These are phyloP conservation scores for Merops nubicus DNA, from an alignment of 2,113 vertebrate genomes.

Conservation along the genomic window DNA sequence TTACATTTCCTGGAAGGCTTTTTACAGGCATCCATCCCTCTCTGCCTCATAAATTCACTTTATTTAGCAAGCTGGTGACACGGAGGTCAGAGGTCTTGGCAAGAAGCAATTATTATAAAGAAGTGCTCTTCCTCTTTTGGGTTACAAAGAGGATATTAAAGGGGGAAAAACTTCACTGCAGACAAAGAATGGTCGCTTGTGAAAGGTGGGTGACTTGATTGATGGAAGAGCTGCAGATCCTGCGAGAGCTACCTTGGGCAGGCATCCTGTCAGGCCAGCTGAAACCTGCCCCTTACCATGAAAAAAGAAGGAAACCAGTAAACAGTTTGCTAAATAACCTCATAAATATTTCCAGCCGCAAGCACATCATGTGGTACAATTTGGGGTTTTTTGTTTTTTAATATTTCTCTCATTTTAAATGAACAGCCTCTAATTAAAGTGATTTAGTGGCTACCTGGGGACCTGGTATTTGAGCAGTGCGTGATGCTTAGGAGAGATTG, in stretches of 20 bases:
- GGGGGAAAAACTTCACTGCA: background rate
- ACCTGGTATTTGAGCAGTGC: constrained; percentile 67
- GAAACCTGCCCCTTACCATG: background rate
- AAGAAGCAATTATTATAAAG: constrained; percentile 48
- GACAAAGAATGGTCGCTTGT: background rate
- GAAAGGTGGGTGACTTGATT: background rate
- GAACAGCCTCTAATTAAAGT: constrained; percentile 76
- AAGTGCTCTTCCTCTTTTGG: background rate
- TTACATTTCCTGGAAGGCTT: constrained; percentile 62
- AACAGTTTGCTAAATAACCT: constrained; percentile 26
- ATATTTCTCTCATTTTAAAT: constrained; percentile 70
- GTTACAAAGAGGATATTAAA: constrained; percentile 23
- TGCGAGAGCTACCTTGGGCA: background rate
- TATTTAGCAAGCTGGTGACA: constrained; percentile 46
- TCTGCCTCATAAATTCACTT: constrained; percentile 67
- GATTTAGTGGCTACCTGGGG: constrained; percentile 76
- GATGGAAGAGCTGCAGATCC: background rate
- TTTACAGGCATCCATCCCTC: constrained; percentile 44
- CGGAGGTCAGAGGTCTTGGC: constrained; percentile 37
- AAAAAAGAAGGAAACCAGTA: background rate
- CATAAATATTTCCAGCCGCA: constrained; percentile 57
- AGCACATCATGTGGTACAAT: constrained; percentile 48
- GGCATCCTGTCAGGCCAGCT: background rate
- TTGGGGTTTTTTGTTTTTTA: constrained; percentile 31
- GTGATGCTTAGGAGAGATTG: constrained; percentile 50